Evolutionary conservation across 2,797 vertebrate genomes (phyloP), one percentile per base, ranked within the genome.

Genomic region (Austrolebias charrua): DNA sequence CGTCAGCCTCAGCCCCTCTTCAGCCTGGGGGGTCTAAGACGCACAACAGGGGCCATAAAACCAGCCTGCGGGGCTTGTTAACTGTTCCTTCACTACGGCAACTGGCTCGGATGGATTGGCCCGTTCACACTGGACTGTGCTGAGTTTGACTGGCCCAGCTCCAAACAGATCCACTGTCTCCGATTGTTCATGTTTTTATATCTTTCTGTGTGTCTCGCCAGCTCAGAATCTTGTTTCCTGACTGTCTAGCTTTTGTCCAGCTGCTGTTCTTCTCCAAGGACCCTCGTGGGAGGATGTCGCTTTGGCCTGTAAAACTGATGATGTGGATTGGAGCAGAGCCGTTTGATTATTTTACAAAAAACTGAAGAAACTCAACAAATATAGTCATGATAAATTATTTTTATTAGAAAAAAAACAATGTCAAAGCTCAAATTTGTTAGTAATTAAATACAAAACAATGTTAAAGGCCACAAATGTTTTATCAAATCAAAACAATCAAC

Each of bases 1-100:
- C 86, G 84, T 91, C 86, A 88, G 73, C 71, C 75, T 89, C 84
- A 84, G 79, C 74, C 55, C 78, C 74, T 80, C 76, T 74, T 77
- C 82, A 81, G 85, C 89, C 86, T 91, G 89, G 88, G 90, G 88
- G 89, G 88, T 90, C 90, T 78, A 63, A 80, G 82, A 89, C 80
- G 83, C 81, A 88, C 79, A 88, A 86, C 86, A 80, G 84, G 81
- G 74, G 84, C 79, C 78, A 85, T 90, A 89, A 90, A 90, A 88
- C 57, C 75, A 71, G 83, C 87, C 83, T 81, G 66, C 71, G 70
- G 81, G 89, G 73, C 88, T 90, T 76, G 87, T 90, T 89, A 90
- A 88, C 72, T 55, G 80, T 63, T 78, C 81, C 68, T 71, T 90
- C 87, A 81, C 88, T 86, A 84, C 79, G 66, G 86, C 84, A 91